Conservation (phyloP, 2,113 vertebrate genomes). For the Brachirus orientalis region DNA sequence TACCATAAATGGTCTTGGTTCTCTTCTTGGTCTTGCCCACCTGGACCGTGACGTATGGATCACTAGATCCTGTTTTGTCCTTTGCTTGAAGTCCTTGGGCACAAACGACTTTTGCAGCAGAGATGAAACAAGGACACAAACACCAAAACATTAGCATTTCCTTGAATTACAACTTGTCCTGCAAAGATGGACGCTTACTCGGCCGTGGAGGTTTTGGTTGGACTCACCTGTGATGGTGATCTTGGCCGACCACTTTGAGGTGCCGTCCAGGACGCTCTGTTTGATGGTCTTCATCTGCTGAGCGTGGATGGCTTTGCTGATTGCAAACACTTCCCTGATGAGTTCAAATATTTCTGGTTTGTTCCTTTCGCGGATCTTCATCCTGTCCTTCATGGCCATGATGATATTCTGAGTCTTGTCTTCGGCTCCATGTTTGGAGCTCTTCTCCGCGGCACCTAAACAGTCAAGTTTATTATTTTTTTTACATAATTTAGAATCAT, state of each 20-base stretch:
- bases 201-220: not conserved
- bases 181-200: too few species aligned
- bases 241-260: constrained; percentile 99
- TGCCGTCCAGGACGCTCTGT: constrained; percentile 97
- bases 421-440: constrained; percentile 96
- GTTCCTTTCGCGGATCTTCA: constrained; percentile 98
- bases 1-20: constrained; percentile 98
- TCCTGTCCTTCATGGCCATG: constrained; percentile 99
- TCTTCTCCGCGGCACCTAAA: constrained; percentile 96
- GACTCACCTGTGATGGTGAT: constrained; percentile 93
- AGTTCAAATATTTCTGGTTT: constrained; percentile 98
- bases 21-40: constrained; percentile 98
- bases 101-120: constrained; percentile 86
- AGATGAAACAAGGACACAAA: constrained; percentile 19
- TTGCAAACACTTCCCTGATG: constrained; percentile 92
- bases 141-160: not conserved
- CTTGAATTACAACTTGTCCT: not conserved
- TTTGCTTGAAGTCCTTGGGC: constrained; percentile 98
- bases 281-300: constrained; percentile 99
- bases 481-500: not conserved
- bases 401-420: constrained; percentile 98
- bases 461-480: too few species aligned
- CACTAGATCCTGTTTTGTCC: constrained; percentile 98
- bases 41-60: constrained; percentile 97
- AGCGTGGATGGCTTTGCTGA: constrained; percentile 88